Base-by-base conservation (phyloP, 2,113 vertebrate genomes). In the Columba janthina region DNA sequence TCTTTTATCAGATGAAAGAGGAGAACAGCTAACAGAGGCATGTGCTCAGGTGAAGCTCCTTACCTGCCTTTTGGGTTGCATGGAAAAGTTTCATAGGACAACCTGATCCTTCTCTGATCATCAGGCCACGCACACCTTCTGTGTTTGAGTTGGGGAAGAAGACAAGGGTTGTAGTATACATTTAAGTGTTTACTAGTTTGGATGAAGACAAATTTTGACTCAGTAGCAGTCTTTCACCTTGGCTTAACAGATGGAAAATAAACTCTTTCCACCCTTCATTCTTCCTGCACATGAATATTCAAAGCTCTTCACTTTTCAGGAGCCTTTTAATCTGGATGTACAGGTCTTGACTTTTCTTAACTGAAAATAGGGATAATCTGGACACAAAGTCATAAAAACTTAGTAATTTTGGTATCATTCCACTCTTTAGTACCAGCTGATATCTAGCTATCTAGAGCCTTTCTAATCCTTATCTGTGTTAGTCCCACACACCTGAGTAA, bases 401-500 rank as follows among this genome's bases (percentile, higher is more conserved):
- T 67, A 28, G 8, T 53, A 42, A 40, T 48, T 88, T n/a, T 25
- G 80, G 6, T 25, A 48, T 57, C 22, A 40, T 73, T 65, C 22
- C 15, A 22, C 16, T 74, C 25, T 25, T 36, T 65, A 42, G 8
- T 60, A 50, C 62, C 80, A 86, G 42, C 17, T 70, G 62, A 36
- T 46, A 54, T 61, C 34, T 89, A 48, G 2, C 50, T 86, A 22
- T 24, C 8, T 40, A 17, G 25, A 92, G 9, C 26, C 53, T 42
- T 54, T 93, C 50, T 80, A 8, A 6, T 62, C 15, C n/a, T 85
- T 58, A 21, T 50, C 62, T 53, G 5, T 1, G 1, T 66, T 50
- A 66, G 31, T 25, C 18, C 12, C n/a, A 56, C 25, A 91, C 56
- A 95, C 93, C 87, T 96, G 89, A 93, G 60, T 54, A 70, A 89